Percentiles rank a stretch among this genome's conserved stretches.
phyloP scores from a whole-genome alignment of 2,113 vertebrate genomes.

The Ciconia boyciana region DNA sequence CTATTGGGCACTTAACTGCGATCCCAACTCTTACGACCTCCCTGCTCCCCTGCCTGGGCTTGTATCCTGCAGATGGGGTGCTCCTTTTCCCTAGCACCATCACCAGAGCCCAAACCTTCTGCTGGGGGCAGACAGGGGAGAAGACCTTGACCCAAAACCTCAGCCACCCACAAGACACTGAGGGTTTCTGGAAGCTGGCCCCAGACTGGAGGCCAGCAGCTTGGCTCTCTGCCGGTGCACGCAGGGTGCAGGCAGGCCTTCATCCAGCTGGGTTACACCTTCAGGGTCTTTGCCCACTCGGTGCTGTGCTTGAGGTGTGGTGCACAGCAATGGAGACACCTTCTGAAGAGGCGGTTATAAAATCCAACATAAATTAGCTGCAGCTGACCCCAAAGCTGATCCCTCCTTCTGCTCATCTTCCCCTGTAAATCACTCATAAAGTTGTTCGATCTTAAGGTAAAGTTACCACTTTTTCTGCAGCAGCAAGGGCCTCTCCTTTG shows the following conservation, averaged over 20 bases:
- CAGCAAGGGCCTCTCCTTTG: neutral
- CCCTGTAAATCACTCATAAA: neutral
- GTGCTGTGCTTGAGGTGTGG: neutral
- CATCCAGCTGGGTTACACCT: neutral
- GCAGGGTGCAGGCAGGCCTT: neutral
- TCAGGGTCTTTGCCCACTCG: rapidly evolving
- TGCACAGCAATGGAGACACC: neutral
- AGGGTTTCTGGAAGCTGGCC: neutral
- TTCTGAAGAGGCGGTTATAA: neutral
- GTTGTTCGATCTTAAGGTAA: neutral
- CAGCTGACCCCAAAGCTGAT: neutral
- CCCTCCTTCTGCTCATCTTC: neutral
- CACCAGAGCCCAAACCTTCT: neutral
- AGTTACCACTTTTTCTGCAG: neutral
- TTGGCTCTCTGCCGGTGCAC: neutral
- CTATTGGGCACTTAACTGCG: neutral
- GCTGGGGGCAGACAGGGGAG: neutral
- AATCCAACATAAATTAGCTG: neutral
- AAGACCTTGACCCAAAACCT: neutral
- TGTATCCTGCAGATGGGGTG: neutral
- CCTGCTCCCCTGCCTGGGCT: neutral
- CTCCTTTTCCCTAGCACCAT: neutral
- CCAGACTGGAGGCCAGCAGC: neutral
- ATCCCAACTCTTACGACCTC: rapidly evolving
- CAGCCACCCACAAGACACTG: too few relatives aligned